Evolutionary conservation across 2,888 invertebrate genomes (phyloP), one percentile per base, ranked within the genome.

Genomic region (Drosophila greeni): DNA sequence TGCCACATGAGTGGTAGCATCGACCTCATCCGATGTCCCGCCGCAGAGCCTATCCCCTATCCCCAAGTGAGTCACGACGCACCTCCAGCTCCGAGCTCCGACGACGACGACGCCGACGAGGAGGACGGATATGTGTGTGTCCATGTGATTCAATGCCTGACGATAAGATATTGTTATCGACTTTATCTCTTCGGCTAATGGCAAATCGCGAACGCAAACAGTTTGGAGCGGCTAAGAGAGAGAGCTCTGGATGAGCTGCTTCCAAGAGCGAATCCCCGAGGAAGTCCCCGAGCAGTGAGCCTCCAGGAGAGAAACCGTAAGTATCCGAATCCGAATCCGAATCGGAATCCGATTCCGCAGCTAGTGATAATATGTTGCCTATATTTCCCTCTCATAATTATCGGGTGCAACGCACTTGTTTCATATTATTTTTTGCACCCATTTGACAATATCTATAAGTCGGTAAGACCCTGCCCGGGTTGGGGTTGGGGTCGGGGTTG

Each of bases 101-200:
- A 7, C 26, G 18, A 34, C 49, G 18, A 18, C 33, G 7, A 29
- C 20, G 23, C 6, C 43, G 7, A 16, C 31, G 11, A 36, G 18
- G 18, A 6, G 8, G 20, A 29, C 16, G 24, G 7, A 37, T 33
- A 36, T 48, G 49, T 43, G 18, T 43, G 37, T 43, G 11, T 49
- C 24, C 55, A 42, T 69, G 56, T 67, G 78, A 78, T 70, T 82
- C 66, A 83, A 76, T 77, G 81, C 59, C 58, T 18, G 20, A 59
- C 73, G 83, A 78, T 78, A 81, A 78, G 83, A 78, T 78, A 77
- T 61, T 67, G 73, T 54, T 81, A 77, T 77, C 83, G 68, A 66
- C 75, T 74, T 72, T 79, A 74, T 79, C 82, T 67, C 68, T 66
- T 68, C 33, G 57, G 47, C 58, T 53, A 69, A 56, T 56, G 48